A percentile compares a stretch with the other conserved stretches of the same genome.
phyloP scores from a whole-genome alignment of 2,888 invertebrate genomes.

The Ommatoiulus sabulosus region DNA sequence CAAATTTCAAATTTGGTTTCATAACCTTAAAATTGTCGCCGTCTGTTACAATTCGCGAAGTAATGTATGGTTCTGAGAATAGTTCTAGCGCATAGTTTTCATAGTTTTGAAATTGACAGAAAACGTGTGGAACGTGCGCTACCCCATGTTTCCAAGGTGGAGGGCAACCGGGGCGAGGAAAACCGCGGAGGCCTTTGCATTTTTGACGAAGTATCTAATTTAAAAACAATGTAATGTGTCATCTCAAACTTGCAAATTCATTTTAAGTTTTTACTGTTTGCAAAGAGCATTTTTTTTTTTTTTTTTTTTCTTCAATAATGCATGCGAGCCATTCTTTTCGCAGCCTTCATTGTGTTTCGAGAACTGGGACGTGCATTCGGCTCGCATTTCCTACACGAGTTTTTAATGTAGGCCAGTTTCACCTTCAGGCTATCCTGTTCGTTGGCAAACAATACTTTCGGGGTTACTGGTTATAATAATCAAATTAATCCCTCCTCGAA shows the following conservation, averaged over 20 bases:
- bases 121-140: neutral
- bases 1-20: no score
- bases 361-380: slow-evolving; percentile 9
- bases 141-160: neutral
- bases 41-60: no score
- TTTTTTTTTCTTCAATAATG: neutral
- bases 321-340: neutral
- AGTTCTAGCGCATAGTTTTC: no score
- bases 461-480: neutral
- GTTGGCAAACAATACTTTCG: slow-evolving; percentile 6
- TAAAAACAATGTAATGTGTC: slow-evolving; percentile 31
- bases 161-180: neutral
- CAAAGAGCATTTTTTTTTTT: neutral
- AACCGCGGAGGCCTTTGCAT: neutral
- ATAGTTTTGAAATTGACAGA: neutral
- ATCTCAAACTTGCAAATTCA: slow-evolving; percentile 23
- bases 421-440: slow-evolving; percentile 8
- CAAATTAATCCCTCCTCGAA: neutral
- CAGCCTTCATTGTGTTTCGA: slow-evolving; percentile 13
- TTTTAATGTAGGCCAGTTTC: slow-evolving; percentile 20
- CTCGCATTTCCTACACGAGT: neutral
- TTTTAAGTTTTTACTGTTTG: neutral
- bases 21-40: no score
- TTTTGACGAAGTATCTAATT: slow-evolving; percentile 18
- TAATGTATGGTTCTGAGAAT: no score